Base-by-base conservation (phyloP, 2,113 vertebrate species). In the Siphamia tubifer region DNA sequence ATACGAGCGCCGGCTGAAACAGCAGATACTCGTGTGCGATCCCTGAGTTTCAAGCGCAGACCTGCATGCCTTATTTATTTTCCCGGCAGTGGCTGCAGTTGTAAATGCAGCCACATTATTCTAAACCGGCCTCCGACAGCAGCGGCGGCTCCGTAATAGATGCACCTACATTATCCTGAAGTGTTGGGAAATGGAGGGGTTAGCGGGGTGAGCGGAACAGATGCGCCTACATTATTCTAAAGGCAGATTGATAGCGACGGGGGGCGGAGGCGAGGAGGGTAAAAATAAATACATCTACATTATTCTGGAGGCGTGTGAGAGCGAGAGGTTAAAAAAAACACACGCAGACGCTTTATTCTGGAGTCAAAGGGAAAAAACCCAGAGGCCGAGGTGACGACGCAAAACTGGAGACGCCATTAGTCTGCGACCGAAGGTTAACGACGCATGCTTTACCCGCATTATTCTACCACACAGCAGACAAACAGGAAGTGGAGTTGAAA, bases 161-260 rank as follows among this genome's bases (percentile, higher is more conserved):
- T 85, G 77, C 78, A 82, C 44, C 81, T 64, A 82, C 74, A 85
- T 87, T 87, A 87, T 74, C 68, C 72, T 39, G 71, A 67, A 43
- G 62, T 78, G 62, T 73, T n/a, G 60, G 65, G 69, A 82, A 81
- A 75, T 34, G 40, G 77, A 81, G 77, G 51, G 79, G 85, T 75
- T 39, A 79, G 66, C 19, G 25, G 64, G 78, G 57, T 10, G 78
- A 84, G 68, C 51, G 8, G 64, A 49, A 77, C 66, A 74, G 73
- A 80, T 75, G 81, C 13, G 48, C 62, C 63, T 36, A 56, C 73
- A 70, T 82, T 82, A 84, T 82, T 84, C 76, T 63, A 55, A 48
- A 45, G 40, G 8, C 55, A 57, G 77, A 70, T n/a, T 45, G 84
- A 84, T 81, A 74, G 81, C 24, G 56, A 30, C 4, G 2, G 54